phyloP scores from a whole-genome alignment of 2,888 invertebrate species.

The Phortica okadai region DNA sequence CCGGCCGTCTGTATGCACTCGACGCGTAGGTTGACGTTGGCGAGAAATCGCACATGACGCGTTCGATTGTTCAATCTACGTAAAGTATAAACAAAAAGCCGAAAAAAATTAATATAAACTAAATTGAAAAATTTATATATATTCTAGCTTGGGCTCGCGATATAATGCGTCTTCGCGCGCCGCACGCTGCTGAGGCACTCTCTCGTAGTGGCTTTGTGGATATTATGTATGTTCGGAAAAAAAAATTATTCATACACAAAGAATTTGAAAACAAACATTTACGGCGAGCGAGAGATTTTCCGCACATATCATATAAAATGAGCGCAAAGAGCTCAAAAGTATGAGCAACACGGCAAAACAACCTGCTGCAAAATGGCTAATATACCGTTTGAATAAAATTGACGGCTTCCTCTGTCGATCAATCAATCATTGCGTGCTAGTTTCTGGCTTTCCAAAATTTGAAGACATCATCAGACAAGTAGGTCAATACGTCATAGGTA shows the following conservation, averaged over 20 bases:
- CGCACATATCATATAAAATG: too few relatives aligned
- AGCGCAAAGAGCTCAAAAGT: too few relatives aligned
- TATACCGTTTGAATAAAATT: too few relatives aligned
- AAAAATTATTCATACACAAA: conserved; percentile 31
- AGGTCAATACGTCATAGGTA: too few relatives aligned
- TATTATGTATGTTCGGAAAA: not conserved
- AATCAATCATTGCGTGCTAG: too few relatives aligned
- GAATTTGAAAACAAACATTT: conserved; percentile 30
- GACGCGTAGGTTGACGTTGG: conserved; percentile 6
- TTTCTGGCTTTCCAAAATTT: too few relatives aligned
- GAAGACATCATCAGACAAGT: too few relatives aligned
- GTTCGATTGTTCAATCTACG: not conserved
- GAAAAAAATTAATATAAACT: conserved; percentile 41
- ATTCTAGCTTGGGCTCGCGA: conserved; percentile 42
- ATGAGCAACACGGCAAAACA: not conserved
- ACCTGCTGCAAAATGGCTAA: conserved; percentile 13
- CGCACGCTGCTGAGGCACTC: conserved; percentile 39
- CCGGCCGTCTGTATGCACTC: conserved; percentile 65
- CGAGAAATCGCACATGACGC: not conserved
- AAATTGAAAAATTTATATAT: conserved; percentile 43
- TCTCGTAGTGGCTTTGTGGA: conserved; percentile 41
- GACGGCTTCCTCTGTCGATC: too few relatives aligned
- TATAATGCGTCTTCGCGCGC: conserved; percentile 56
- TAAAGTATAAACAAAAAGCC: conserved; percentile 60
- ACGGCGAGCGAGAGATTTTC: not conserved